Evolutionary conservation across 1,140 invertebrate genomes (phyloP), one percentile per base, ranked within the genome.

Genomic region (Drosophila teissieri): DNA sequence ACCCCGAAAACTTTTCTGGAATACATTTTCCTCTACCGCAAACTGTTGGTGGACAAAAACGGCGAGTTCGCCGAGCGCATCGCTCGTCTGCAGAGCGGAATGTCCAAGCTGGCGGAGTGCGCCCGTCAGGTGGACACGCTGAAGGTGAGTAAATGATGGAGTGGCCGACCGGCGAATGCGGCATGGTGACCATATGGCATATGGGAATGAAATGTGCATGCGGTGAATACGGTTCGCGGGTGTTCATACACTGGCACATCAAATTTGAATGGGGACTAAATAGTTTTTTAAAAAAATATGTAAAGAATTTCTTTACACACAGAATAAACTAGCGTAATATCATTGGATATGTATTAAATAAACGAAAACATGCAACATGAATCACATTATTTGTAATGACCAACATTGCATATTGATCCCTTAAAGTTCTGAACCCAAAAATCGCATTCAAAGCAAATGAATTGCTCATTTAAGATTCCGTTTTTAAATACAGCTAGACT

Each of bases 1-100:
- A 99, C 98, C 7, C 98, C 98, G 0, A 99, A 99, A 93, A 97
- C 97, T 34, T 99, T 98, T 93, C 92, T 99, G 39, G 98, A 99
- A 92, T 97, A 98, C 92, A 98, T 99, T 74, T 95, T 95, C 56
- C 93, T 99, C 4, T 99, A 98, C 91, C 94, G 95, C 24, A 98
- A 98, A 92, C 93, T 99, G 31, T 93, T 99, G 58, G 94, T 94
- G 10, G 95, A 95, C 56, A 98, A 98, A 92, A 96, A 95, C 17
- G 93, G 92, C 1, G 95, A 97, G 60, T 94, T 98, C 15, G 94
- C 95, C 67, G 93, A 95, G 46, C 97, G 96, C 92, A 97, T 98
- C 24, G 58, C 93, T 5, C 93, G 98, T 76, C 93, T 99, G 7
- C 96, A 97, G 92, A 98, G 96, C 92, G 98, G 98, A 60, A 93